Evolutionary conservation across 2,888 invertebrate species (phyloP).

Genomic region (Hydrotaea diabolus): DNA sequence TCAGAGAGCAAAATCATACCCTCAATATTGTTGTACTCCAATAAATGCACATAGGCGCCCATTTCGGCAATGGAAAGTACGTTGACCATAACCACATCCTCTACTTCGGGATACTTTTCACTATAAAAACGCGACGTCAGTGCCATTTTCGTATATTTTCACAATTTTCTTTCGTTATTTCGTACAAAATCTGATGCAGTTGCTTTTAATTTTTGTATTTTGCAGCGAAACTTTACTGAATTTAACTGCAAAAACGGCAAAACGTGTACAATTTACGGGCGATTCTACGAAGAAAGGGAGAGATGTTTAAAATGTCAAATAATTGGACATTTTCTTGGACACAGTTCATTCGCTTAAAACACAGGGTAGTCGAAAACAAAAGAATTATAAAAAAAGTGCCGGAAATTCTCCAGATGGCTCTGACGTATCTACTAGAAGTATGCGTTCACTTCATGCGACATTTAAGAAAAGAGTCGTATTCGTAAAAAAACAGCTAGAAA

Average conservation of each 20-base stretch:
- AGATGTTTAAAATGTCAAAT: no score
- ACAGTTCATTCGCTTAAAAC: no score
- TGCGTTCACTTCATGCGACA: no score
- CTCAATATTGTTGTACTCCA: conserved; percentile 99
- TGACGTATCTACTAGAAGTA: no score
- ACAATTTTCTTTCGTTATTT: conserved; percentile 9
- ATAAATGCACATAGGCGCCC: conserved; percentile 98
- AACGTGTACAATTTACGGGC: conserved; percentile 75
- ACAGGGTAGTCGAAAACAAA: no score
- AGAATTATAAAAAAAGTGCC: no score
- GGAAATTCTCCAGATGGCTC: no score
- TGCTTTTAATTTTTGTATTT: conserved; percentile 40
- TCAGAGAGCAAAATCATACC: conserved; percentile 99
- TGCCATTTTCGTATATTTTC: conserved; percentile 83
- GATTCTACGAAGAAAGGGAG: conserved; percentile 51
- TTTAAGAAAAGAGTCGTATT: no score
- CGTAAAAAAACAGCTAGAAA: no score
- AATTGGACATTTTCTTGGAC: no score
- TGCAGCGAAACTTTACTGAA: conserved; percentile 51
- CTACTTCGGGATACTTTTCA: conserved; percentile 97
- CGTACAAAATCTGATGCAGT: conserved; percentile 61
- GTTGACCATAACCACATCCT: conserved; percentile 99
- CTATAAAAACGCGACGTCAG: conserved; percentile 98
- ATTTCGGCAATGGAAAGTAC: conserved; percentile 99
- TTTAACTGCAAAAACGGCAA: conserved; percentile 63